Percentiles rank a stretch among this genome's conserved stretches.
phyloP scores from a whole-genome alignment of 2,888 invertebrate species.

The Diaphora mendica region DNA sequence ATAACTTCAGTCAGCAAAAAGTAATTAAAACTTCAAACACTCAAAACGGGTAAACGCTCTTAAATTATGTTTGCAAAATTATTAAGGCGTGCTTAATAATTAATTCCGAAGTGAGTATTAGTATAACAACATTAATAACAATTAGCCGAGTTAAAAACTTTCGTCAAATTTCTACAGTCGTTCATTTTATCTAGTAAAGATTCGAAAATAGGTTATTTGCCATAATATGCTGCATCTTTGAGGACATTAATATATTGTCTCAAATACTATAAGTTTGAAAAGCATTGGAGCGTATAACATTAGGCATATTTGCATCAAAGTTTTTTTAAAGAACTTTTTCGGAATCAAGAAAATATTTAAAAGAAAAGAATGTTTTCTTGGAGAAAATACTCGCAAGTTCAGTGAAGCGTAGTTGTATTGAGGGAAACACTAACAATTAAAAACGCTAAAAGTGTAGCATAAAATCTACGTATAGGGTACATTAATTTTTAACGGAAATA shows the following conservation, averaged over 20 bases:
- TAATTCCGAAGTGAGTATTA: neutral
- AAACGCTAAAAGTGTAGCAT: constrained; percentile 1
- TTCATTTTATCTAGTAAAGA: neutral
- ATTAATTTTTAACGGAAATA: neutral
- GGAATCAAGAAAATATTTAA: constrained; percentile 10
- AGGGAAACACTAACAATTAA: constrained; percentile 14
- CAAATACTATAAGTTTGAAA: neutral
- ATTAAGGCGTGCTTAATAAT: neutral
- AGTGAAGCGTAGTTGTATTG: constrained; percentile 2
- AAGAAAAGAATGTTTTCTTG: constrained; percentile 13
- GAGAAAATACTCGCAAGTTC: neutral
- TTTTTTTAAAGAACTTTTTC: constrained; percentile 1
- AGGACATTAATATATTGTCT: neutral
- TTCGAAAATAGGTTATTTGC: neutral
- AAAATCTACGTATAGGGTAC: neutral
- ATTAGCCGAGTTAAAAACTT: neutral
- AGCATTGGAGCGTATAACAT: constrained; percentile 11
- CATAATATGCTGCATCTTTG: neutral
- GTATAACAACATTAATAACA: neutral
- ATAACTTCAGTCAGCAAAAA: constrained; percentile 13
- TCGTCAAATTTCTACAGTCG: neutral
- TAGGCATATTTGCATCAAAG: constrained; percentile 10
- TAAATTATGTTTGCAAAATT: neutral
- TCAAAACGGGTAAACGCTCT: neutral
- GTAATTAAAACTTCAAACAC: neutral